Conservation (phyloP, 2,113 vertebrate species). For the Gadus chalcogrammus region DNA sequence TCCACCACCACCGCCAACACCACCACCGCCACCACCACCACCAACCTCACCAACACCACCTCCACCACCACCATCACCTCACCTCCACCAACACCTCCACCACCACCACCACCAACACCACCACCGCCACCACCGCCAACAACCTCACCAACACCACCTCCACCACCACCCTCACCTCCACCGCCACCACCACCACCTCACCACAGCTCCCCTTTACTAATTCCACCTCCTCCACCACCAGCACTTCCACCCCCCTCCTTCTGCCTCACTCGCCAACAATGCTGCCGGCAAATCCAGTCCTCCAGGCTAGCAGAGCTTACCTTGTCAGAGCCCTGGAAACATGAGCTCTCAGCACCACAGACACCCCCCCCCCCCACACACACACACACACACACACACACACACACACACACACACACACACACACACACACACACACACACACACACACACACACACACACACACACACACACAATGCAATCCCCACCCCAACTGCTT, state of each 20-base stretch:
- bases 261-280: slow-evolving; percentile 62
- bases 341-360: slow-evolving; percentile 14
- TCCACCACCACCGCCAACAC: slow-evolving; percentile 38
- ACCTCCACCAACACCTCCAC: too few relatives aligned
- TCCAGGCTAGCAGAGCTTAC: slow-evolving; percentile 55
- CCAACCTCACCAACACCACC: slow-evolving; percentile 53
- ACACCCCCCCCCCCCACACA: slow-evolving; percentile 13
- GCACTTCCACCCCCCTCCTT: slow-evolving; percentile 31
- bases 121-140: slow-evolving; percentile 55
- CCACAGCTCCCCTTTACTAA: too few relatives aligned
- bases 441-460: slow-evolving; percentile 23
- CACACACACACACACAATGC: slow-evolving; percentile 13
- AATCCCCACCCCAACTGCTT: slow-evolving; percentile 7
- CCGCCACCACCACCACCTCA: slow-evolving; percentile 34
- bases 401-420: too few relatives aligned
- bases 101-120: not conserved
- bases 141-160: slow-evolving; percentile 62
- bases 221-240: not conserved
- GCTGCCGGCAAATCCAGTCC: slow-evolving; percentile 54
- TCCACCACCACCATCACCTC: slow-evolving; percentile 37
- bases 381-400: too few relatives aligned
- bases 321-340: slow-evolving; percentile 51
- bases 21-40: not conserved
- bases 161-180: slow-evolving; percentile 55
- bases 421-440: too few relatives aligned